phyloP scores from a whole-genome alignment of 2,888 invertebrate genomes.

The Euplexia lucipara region DNA sequence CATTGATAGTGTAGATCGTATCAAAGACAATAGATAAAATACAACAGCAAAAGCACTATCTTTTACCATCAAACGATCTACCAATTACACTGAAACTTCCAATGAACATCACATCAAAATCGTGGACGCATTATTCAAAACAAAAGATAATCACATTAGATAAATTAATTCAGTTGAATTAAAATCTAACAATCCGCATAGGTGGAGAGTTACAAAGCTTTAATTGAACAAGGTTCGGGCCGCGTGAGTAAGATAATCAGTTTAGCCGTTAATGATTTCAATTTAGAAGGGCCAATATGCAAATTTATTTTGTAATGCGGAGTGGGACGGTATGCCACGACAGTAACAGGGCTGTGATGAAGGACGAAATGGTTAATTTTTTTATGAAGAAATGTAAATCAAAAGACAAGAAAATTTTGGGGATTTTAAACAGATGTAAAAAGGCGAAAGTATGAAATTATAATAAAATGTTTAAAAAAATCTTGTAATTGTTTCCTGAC shows the following conservation, averaged over 20 bases:
- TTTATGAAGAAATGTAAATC: background rate
- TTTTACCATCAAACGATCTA: background rate
- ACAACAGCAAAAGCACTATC: background rate
- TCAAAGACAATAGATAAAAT: conserved; percentile 7
- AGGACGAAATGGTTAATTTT: background rate
- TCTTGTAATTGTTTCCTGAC: too few species aligned
- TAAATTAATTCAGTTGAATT: conserved; percentile 65
- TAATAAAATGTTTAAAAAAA: too few species aligned
- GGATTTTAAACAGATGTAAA: background rate
- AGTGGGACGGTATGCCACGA: conserved; percentile 77
- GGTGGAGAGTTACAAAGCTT: conserved; percentile 85
- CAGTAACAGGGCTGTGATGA: conserved; percentile 44
- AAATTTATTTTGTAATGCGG: conserved; percentile 82
- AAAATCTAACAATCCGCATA: conserved; percentile 87
- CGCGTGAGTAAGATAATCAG: conserved; percentile 90
- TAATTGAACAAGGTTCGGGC: conserved; percentile 85
- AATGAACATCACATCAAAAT: conserved; percentile 49
- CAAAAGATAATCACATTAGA: conserved; percentile 62
- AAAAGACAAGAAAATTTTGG: background rate
- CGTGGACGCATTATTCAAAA: conserved; percentile 65
- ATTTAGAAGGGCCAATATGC: conserved; percentile 87
- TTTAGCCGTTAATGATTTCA: conserved; percentile 86
- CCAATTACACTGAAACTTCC: conserved; percentile 16
- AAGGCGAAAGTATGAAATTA: background rate
- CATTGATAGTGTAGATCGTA: background rate